These are phyloP conservation scores for Hylomyscus alleni DNA, from an alignment of 2,797 vertebrate species.

Conservation along the genomic window DNA sequence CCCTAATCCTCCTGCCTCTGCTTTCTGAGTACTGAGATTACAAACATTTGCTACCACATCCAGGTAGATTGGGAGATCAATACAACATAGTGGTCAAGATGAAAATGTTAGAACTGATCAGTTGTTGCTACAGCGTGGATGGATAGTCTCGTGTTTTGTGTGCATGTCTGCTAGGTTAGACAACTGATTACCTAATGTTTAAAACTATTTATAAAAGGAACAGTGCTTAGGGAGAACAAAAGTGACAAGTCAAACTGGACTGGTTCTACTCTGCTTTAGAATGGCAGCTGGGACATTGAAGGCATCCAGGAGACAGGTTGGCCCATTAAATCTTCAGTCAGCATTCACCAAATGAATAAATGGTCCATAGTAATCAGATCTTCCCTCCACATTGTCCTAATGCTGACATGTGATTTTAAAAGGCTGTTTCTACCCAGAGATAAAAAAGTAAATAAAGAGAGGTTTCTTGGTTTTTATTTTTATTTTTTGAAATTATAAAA, in stretches of 20 bases:
- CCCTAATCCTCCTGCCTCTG: not conserved
- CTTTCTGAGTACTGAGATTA: not conserved
- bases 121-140: not conserved
- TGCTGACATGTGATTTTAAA: not conserved
- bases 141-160: not conserved
- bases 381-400: not conserved
- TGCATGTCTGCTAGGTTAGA: not conserved
- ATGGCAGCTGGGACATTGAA: not conserved
- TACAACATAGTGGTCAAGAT: not conserved
- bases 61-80: not conserved
- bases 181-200: not conserved
- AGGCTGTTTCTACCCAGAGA: not conserved
- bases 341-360: conserved; percentile 8
- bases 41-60: not conserved
- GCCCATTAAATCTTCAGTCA: not conserved
- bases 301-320: not conserved
- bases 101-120: not conserved
- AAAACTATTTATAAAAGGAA: not conserved
- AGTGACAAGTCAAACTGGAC: not conserved
- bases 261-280: not conserved
- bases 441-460: conserved; percentile 4
- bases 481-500: conserved; percentile 10
- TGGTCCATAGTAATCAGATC: not conserved
- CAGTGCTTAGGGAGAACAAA: not conserved
- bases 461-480: not conserved